A percentile compares a stretch with the other conserved stretches of the same genome.
These are phyloP conservation scores for Bos javanicus DNA, from an alignment of 2,113 vertebrate species.

Conservation along the genomic window DNA sequence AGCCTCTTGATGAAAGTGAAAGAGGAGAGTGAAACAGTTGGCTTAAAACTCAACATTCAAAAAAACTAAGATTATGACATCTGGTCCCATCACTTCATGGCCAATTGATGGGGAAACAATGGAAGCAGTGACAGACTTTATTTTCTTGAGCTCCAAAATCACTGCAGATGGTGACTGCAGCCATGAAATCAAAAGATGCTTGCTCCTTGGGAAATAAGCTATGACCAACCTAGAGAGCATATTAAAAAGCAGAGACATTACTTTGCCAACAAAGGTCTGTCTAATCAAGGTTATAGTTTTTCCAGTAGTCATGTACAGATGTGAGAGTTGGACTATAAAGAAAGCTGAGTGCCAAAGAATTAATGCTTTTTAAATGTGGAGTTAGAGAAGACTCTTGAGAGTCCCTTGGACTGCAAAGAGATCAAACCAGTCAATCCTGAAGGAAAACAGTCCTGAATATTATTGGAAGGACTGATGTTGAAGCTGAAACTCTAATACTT, in stretches of 20 bases:
- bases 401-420: background rate
- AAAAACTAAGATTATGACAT: background rate
- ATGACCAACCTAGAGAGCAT: background rate
- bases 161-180: background rate
- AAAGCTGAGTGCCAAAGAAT: background rate
- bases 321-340: background rate
- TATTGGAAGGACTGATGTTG: background rate
- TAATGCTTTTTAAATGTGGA: background rate
- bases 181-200: background rate
- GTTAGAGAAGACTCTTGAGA: background rate
- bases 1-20: background rate
- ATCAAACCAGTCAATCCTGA: background rate
- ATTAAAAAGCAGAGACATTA: background rate
- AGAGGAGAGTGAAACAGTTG: background rate
- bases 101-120: rapidly evolving
- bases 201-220: background rate
- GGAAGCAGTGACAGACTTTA: background rate
- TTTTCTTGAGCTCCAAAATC: background rate
- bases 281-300: background rate
- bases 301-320: background rate
- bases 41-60: background rate
- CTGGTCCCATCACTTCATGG: background rate
- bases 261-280: background rate
- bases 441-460: background rate
- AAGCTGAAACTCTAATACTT: background rate